Evolutionary conservation across 2,797 vertebrate genomes (phyloP).

Genomic region (Hafferia zeledoni): DNA sequence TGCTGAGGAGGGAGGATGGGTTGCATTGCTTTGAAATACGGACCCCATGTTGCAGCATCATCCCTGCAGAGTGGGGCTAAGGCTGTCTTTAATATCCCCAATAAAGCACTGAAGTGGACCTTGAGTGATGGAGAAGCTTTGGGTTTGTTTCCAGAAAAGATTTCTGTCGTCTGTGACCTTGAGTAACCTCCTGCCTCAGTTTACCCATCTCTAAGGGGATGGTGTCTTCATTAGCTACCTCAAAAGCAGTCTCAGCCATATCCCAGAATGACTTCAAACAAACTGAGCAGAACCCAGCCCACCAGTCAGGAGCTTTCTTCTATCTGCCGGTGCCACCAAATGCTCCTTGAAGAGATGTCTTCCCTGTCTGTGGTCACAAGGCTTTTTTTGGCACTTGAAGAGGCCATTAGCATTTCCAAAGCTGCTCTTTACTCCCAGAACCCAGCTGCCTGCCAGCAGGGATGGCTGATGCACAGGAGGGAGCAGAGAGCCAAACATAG

Average conservation of each 20-base stretch:
- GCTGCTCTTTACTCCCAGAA: background rate
- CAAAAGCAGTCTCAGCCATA: background rate
- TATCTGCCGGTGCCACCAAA: background rate
- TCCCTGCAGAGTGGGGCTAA: background rate
- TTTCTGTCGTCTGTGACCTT: background rate
- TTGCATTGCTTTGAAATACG: background rate
- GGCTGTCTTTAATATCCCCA: background rate
- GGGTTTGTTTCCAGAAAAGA: background rate
- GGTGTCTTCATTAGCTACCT: background rate
- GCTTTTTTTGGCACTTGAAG: background rate
- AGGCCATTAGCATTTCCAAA: background rate
- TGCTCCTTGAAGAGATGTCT: background rate
- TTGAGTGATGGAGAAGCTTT: background rate
- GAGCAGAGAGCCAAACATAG: background rate
- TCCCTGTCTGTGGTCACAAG: background rate
- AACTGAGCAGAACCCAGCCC: background rate
- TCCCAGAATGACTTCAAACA: accelerated
- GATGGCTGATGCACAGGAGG: background rate
- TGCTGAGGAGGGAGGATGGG: background rate
- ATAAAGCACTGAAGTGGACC: background rate
- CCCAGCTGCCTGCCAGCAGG: background rate
- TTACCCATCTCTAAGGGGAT: background rate
- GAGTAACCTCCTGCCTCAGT: background rate
- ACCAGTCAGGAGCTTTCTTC: background rate
- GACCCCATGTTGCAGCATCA: background rate